Conservation (phyloP, 2,113 vertebrate species). For the Chlamydotis undulata region DNA sequence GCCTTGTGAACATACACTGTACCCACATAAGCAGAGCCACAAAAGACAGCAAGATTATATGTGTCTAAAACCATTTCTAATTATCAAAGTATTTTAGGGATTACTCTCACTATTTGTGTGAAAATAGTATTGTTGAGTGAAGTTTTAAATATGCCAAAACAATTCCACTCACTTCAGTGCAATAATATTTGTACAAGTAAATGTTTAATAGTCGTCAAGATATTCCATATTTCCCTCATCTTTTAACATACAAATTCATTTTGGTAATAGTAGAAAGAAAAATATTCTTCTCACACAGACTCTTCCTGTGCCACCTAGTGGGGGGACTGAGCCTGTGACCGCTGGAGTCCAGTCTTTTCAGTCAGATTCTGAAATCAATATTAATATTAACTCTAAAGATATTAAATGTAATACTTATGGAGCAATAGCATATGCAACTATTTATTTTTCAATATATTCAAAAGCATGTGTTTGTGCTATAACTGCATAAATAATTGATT, state of each 20-base stretch:
- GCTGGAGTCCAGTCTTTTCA: neutral
- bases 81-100: neutral
- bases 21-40: neutral
- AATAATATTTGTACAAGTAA: neutral
- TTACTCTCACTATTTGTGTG: neutral
- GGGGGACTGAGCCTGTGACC: neutral
- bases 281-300: neutral
- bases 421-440: neutral
- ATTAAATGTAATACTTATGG: neutral
- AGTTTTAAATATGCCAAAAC: neutral
- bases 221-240: neutral
- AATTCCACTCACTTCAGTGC: neutral
- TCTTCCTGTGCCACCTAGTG: conserved; percentile 46
- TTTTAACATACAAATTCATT: neutral
- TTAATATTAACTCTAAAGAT: neutral
- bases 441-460: neutral
- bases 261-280: neutral
- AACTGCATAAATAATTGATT: neutral
- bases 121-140: neutral
- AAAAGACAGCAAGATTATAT: neutral
- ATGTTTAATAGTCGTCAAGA: neutral
- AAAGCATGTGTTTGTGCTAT: neutral
- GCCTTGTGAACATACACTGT: neutral
- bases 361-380: neutral
- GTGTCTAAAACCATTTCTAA: neutral